Percentiles rank a stretch among this genome's conserved stretches.
phyloP scores from a whole-genome alignment of 1,140 invertebrate genomes.

The Caerostris darwini region DNA sequence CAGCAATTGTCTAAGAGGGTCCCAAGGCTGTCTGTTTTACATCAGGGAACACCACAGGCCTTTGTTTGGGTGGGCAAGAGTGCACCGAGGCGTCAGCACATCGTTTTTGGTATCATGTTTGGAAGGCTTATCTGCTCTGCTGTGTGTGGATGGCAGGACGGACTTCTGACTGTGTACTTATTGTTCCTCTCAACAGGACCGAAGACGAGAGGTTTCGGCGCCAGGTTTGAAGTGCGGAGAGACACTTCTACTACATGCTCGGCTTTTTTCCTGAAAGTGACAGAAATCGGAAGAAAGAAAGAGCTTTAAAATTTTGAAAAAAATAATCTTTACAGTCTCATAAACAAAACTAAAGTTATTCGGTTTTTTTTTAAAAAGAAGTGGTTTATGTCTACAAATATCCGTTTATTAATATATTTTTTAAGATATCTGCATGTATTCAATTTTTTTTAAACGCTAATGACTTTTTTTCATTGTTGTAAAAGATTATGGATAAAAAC shows the following conservation, averaged over 20 bases:
- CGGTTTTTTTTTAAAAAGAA: no score
- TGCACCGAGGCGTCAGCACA: not conserved
- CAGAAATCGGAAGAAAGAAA: no score
- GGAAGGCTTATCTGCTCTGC: not conserved
- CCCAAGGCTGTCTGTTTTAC: not conserved
- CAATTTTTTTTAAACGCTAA: no score
- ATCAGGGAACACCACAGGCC: conserved; percentile 5
- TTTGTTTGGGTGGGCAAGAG: not conserved
- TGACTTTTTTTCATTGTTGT: no score
- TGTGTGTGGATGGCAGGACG: not conserved
- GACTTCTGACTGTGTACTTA: not conserved
- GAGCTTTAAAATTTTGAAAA: no score
- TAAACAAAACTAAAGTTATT: no score
- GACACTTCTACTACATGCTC: not conserved
- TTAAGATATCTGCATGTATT: no score
- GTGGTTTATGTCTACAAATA: no score
- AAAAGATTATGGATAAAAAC: no score
- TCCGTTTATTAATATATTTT: no score
- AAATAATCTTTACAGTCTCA: no score
- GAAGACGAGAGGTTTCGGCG: not conserved
- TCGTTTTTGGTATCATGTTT: conserved; percentile 24
- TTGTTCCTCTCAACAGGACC: not conserved
- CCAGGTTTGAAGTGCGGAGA: not conserved
- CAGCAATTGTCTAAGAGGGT: conserved; percentile 5
- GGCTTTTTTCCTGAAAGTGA: no score